Evolutionary conservation across 2,113 vertebrate species (phyloP), one percentile per base, ranked within the genome.

Genomic region (Stigmatopora argus): DNA sequence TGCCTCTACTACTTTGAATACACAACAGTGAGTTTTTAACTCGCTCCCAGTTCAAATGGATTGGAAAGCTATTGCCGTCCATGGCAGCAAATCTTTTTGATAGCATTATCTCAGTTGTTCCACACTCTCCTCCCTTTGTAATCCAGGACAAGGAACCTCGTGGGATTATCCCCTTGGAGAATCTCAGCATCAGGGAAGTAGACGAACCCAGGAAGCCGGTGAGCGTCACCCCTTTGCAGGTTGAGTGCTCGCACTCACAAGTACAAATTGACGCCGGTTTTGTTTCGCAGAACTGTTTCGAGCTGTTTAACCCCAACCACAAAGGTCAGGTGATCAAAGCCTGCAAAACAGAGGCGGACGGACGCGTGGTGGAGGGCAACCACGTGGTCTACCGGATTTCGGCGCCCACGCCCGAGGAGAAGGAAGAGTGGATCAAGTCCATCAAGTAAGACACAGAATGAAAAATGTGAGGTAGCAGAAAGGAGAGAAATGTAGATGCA

Each of bases 271-370:
- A 41, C 7, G 38, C 9, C 38, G 9, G 38, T 75, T 23, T 67
- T 38, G 38, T 11, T 10, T 67, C 44, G 12, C 80, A 99, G 97
- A 98, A 98, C 88, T 99, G 96, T 69, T 99, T 99, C 77, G 97
- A 98, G 87, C 92, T 99, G 7, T 98, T 95, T 65, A 98, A 98
- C 80, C 95, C 96, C 13, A 96, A 94, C 76, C 95, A 99, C 80
- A 99, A 98, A 81, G 97, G 97, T 48, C 95, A 98, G 79, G 95
- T 99, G 66, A 99, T 99, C 78, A 99, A 99, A 86, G 97, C 97
- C 0, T 99, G 97, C 74, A 99, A 99, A 87, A 99, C 97, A 0
- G 97, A 99, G 89, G 94, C 97, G 0, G 97, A 99, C 6, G 97
- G 97, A 0, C 89, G 97, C 0, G 97, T 99, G 71, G 96, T 99